These are phyloP conservation scores for Noturus placidus DNA, from an alignment of 2,113 vertebrate species.

Conservation along the genomic window DNA sequence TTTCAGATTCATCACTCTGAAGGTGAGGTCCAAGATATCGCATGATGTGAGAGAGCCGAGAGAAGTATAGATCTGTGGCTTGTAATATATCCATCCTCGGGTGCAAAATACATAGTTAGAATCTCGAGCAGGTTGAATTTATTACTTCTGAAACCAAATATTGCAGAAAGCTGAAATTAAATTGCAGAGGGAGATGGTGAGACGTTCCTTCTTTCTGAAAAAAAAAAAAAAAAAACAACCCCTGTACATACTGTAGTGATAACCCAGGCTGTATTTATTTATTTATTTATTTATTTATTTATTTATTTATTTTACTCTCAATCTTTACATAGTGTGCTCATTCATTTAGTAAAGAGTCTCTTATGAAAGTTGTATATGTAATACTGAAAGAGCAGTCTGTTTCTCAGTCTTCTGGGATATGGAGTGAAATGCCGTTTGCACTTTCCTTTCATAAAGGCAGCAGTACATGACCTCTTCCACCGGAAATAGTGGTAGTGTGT, in stretches of 20 bases:
- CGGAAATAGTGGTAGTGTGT: conserved; percentile 48
- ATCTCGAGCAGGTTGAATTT: neutral
- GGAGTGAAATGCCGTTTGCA: neutral
- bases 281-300: too few species aligned
- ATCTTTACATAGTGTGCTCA: neutral
- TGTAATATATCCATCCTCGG: neutral
- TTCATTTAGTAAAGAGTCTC: neutral
- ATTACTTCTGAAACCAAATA: neutral
- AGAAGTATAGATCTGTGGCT: neutral
- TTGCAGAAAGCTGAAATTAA: neutral
- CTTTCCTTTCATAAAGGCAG: conserved; percentile 46
- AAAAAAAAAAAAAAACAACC: too few species aligned
- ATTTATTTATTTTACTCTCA: too few species aligned
- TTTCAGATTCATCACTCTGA: neutral
- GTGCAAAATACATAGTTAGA: neutral
- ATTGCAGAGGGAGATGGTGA: neutral
- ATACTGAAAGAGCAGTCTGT: conserved; percentile 18
- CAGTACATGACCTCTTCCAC: conserved; percentile 50
- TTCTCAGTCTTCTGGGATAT: conserved; percentile 42
- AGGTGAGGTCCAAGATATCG: neutral
- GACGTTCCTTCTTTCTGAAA: neutral
- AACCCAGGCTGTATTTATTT: too few species aligned
- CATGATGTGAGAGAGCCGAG: neutral
- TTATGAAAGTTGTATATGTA: neutral
- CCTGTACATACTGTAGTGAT: neutral